These are phyloP conservation scores for Sisor rabdophorus DNA, from an alignment of 2,113 vertebrate species.

Conservation along the genomic window DNA sequence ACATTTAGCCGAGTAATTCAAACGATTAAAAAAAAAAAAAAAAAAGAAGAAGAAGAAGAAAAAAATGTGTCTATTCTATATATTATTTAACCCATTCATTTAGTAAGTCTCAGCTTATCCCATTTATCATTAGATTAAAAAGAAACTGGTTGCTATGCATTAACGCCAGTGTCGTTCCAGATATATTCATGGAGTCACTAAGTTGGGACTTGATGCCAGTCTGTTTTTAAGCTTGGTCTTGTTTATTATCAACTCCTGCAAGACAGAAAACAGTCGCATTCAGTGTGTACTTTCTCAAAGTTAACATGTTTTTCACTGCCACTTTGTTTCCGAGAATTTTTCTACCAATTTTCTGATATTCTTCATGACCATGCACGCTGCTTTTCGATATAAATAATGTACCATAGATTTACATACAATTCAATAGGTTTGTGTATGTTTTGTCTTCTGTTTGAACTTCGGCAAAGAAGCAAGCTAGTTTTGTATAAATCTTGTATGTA, in stretches of 20 bases:
- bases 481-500: slow-evolving; percentile 18
- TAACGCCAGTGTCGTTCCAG: slow-evolving; percentile 5
- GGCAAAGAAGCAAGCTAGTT: slow-evolving; percentile 34
- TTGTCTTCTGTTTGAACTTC: slow-evolving; percentile 30
- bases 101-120: neutral
- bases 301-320: slow-evolving; percentile 23
- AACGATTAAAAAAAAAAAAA: neutral
- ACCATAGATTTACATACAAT: slow-evolving; percentile 39
- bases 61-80: neutral
- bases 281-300: neutral
- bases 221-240: slow-evolving; percentile 26
- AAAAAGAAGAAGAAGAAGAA: neutral
- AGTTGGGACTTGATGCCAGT: slow-evolving; percentile 45
- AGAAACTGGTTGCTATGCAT: slow-evolving; percentile 6
- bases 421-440: slow-evolving; percentile 38
- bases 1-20: slow-evolving; percentile 8
- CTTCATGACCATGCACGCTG: slow-evolving; percentile 49
- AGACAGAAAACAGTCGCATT: slow-evolving; percentile 11
- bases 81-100: slow-evolving; percentile 5
- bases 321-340: slow-evolving; percentile 42
- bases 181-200: slow-evolving; percentile 32
- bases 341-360: slow-evolving; percentile 33
- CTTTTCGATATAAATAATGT: slow-evolving; percentile 49
- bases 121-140: neutral
- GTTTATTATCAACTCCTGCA: slow-evolving; percentile 7